Conservation (phyloP, 2,888 invertebrate species). For the Erpobdella octoculata region DNA sequence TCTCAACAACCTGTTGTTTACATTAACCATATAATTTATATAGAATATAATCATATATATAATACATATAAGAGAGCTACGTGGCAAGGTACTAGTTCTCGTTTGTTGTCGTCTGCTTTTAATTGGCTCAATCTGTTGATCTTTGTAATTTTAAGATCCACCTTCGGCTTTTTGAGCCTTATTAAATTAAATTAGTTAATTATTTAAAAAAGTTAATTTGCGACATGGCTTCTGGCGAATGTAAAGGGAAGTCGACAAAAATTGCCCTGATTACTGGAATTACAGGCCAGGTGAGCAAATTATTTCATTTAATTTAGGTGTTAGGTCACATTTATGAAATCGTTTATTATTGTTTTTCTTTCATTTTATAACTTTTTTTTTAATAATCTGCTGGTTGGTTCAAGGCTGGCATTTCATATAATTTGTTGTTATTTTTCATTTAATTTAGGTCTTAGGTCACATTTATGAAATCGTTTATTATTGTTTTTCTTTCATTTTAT, state of each 20-base stretch:
- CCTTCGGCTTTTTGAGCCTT: too few species aligned
- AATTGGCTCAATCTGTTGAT: neutral
- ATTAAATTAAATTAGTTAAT: too few species aligned
- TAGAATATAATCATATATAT: too few species aligned
- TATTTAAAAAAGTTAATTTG: neutral
- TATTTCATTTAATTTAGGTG: neutral
- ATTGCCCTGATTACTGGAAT: constrained; percentile 91
- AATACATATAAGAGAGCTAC: too few species aligned
- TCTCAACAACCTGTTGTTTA: too few species aligned
- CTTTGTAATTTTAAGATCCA: neutral
- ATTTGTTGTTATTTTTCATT: neutral
- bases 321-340: neutral
- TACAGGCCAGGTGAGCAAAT: constrained; percentile 76
- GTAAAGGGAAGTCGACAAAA: constrained; percentile 41
- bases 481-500: constrained; percentile 13
- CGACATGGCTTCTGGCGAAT: neutral
- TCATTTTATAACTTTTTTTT: constrained; percentile 3
- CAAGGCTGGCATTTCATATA: too few species aligned
- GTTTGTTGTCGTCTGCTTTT: neutral
- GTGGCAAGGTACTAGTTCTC: too few species aligned
- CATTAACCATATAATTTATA: too few species aligned
- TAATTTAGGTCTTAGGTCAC: neutral
- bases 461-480: neutral
- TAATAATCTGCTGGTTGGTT: neutral
- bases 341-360: constrained; percentile 8